Base-by-base conservation (phyloP, 2,888 invertebrate genomes). In the Pycnomerus fuliginosus region DNA sequence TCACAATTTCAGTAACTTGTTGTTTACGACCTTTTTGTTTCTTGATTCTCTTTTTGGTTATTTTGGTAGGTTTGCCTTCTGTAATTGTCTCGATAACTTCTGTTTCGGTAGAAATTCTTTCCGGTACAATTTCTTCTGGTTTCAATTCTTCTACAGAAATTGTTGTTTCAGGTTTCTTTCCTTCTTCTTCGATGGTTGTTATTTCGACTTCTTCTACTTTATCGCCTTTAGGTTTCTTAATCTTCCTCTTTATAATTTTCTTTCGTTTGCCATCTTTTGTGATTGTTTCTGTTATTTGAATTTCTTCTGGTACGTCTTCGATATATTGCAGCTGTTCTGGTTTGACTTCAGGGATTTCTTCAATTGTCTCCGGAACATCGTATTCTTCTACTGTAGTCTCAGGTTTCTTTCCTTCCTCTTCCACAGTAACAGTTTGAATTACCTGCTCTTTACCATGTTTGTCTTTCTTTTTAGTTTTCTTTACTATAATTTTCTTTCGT, bases 351-450 rank as follows among this genome's bases (percentile, higher is more conserved):
- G 20, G 20, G 8, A 20, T 7, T 27, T 29, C 14, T 7, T 22
- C 34, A 14, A 34, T 34, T 10, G 40, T 34, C 49, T 58, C 55
- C n/a, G 59, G 50, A 3, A 47, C 32, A 29, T 31, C 27, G 1
- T 61, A 53, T 42, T 62, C 25, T 8, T 4, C 3, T 11, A 75
- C 72, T 2, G 67, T 57, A 3, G 69, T 65, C 24, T 68, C 60
- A 5, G 64, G 73, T 44, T 68, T 23, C 48, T 73, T 68, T 30
- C 69, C 73, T 41, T 73, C 74, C 60, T 74, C 73, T 43, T 73
- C 71, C 32, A 72, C 25, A 3, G 25, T 25, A 8, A 25, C n/a
- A n/a, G 74, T 73, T 65, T 72, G 42, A 50, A 49, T 43, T 49
- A 61, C 42, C 62, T 66, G 45, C 57, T 64, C 15, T 64, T 57